Conservation (phyloP, 92 coral and sea anemone species). For the Paramuricea clavata region DNA sequence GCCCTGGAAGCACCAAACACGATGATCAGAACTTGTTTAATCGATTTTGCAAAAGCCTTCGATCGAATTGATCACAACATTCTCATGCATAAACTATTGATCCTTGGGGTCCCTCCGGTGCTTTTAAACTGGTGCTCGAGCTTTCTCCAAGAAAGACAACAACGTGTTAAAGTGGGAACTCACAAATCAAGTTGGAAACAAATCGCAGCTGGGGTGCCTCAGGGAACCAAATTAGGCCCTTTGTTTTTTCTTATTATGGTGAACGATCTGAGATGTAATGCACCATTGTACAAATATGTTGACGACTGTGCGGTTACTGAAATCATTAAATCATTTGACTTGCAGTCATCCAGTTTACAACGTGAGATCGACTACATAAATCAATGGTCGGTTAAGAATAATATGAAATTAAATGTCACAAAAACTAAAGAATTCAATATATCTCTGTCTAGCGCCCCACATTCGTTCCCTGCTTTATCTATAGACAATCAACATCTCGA, state of each 20-base stretch:
- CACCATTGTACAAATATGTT: conserved; percentile 59
- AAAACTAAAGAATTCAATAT: conserved; percentile 30
- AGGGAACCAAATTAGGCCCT: no score
- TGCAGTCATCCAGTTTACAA: conserved; percentile 31
- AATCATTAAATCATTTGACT: conserved; percentile 19
- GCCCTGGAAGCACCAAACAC: conserved; percentile 18
- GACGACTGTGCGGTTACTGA: conserved; percentile 59
- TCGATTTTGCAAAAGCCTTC: conserved; percentile 55
- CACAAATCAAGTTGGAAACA: conserved; percentile 56
- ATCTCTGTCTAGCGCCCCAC: neutral
- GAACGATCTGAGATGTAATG: conserved; percentile 43
- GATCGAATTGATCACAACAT: conserved; percentile 60
- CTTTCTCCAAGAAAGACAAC: conserved; percentile 17
- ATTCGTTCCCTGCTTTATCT: neutral
- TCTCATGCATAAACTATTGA: conserved; percentile 45
- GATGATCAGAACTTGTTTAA: neutral
- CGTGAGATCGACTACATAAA: conserved; percentile 33
- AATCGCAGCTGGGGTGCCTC: conserved; percentile 43
- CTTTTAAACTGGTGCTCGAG: conserved; percentile 38
- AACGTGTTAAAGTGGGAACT: conserved; percentile 51
- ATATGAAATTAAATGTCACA: conserved; percentile 41
- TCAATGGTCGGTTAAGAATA: conserved; percentile 34
- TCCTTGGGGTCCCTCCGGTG: conserved; percentile 44
- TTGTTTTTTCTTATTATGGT: conserved; percentile 64
- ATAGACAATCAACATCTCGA: neutral